These are phyloP conservation scores for Gallinago solitaria DNA, from an alignment of 2,797 vertebrate species.

Conservation along the genomic window DNA sequence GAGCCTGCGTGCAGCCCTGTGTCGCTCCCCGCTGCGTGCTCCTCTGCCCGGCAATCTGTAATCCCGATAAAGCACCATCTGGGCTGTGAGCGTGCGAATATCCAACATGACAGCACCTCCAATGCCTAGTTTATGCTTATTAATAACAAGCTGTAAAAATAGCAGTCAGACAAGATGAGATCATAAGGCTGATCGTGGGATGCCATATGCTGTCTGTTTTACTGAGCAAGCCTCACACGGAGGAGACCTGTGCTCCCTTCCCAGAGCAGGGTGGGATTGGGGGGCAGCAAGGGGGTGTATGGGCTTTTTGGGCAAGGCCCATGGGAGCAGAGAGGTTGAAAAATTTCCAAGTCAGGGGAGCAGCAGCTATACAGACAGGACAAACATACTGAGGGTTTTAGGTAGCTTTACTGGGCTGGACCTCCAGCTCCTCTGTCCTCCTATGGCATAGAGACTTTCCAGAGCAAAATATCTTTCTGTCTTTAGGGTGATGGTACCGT, in stretches of 20 bases:
- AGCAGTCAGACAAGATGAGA: conserved; percentile 71
- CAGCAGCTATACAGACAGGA: background rate
- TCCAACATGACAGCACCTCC: conserved; percentile 38
- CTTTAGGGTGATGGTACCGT: background rate
- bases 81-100: conserved; percentile 52
- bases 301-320: background rate
- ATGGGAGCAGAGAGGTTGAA: background rate
- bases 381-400: background rate
- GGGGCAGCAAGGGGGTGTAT: background rate
- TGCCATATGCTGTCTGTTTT: conserved; percentile 56
- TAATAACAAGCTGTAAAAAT: conserved; percentile 77
- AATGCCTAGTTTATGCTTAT: conserved; percentile 71
- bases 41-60: conserved; percentile 7
- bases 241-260: background rate
- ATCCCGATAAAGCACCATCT: conserved; percentile 57
- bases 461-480: background rate
- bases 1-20: rapidly evolving
- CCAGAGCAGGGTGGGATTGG: background rate
- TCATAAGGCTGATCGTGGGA: conserved; percentile 51
- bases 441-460: background rate
- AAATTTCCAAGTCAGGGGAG: background rate
- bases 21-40: background rate
- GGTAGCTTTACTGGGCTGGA: background rate
- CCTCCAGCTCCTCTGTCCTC: background rate
- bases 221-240: background rate